A percentile compares a stretch with the other conserved stretches of the same genome.
Conservation (phyloP, 37 sponge, comb jelly and placozoan genomes). For the Theonella swinhoei region DNA sequence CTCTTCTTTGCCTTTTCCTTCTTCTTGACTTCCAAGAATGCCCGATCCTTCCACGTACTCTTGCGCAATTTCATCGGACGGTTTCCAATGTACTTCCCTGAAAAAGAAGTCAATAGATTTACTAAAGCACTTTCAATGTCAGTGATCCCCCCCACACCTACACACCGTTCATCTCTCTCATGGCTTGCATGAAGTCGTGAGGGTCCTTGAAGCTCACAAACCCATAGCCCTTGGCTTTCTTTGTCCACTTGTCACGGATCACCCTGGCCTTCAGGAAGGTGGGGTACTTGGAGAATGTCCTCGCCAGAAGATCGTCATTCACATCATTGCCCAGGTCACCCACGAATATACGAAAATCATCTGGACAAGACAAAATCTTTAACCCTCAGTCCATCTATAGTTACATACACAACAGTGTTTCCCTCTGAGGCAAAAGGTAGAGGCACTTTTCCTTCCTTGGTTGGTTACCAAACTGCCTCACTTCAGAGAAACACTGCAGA, state of each 20-base stretch:
- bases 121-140: not conserved
- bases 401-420: too few species aligned
- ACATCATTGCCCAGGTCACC: slow-evolving; percentile 98
- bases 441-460: too few species aligned
- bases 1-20: slow-evolving; percentile 87
- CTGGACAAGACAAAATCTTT: slow-evolving; percentile 21
- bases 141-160: not conserved
- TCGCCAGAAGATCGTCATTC: slow-evolving; percentile 87
- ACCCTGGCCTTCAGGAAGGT: slow-evolving; percentile 90
- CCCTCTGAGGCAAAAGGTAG: too few species aligned
- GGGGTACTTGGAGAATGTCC: slow-evolving; percentile 88
- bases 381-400: too few species aligned
- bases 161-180: slow-evolving; percentile 96
- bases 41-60: slow-evolving; percentile 95
- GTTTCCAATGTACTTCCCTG: slow-evolving; percentile 93
- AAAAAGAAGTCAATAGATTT: not conserved
- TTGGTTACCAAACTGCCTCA: too few species aligned
- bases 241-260: slow-evolving; percentile 88
- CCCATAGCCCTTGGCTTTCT: slow-evolving; percentile 97
- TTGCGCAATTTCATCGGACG: slow-evolving; percentile 93
- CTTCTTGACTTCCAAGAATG: slow-evolving; percentile 78
- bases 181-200: slow-evolving; percentile 92
- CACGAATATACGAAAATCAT: slow-evolving; percentile 92
- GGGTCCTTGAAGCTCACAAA: slow-evolving; percentile 97
- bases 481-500: too few species aligned